phyloP scores from a whole-genome alignment of 1,140 invertebrate genomes.

The Homarus americanus region DNA sequence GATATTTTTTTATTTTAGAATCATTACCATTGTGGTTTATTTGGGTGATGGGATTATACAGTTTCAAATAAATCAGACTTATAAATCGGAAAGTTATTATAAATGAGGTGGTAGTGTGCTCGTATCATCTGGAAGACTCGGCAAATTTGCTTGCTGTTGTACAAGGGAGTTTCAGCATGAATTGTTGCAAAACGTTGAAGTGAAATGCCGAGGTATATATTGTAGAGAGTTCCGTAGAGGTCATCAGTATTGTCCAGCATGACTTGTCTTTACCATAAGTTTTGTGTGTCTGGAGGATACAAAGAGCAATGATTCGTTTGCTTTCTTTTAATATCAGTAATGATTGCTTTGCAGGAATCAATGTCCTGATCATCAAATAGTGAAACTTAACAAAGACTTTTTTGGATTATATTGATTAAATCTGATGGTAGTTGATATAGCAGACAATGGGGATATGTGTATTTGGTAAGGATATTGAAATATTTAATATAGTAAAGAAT shows the following conservation, averaged over 20 bases:
- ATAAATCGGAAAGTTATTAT: too few relatives aligned
- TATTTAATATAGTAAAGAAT: too few relatives aligned
- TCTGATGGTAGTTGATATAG: too few relatives aligned
- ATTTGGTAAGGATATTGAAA: too few relatives aligned
- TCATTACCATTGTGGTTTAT: too few relatives aligned
- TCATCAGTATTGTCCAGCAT: constrained; percentile 5
- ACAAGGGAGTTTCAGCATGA: constrained; percentile 27
- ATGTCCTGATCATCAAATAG: too few relatives aligned
- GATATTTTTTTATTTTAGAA: too few relatives aligned
- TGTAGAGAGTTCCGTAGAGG: not conserved
- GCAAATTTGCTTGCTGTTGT: not conserved
- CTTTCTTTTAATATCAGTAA: not conserved
- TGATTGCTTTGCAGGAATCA: not conserved
- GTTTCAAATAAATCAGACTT: too few relatives aligned
- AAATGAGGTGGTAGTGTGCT: not conserved
- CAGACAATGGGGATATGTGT: too few relatives aligned
- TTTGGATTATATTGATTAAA: too few relatives aligned
- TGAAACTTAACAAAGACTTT: too few relatives aligned
- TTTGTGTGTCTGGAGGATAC: not conserved
- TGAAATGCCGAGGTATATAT: not conserved
- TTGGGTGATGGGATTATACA: too few relatives aligned
- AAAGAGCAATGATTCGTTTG: not conserved
- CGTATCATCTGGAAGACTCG: not conserved
- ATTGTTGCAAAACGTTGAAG: not conserved
- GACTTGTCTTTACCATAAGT: not conserved